Evolutionary conservation across 2,888 invertebrate species (phyloP).

Genomic region (Dione juno): DNA sequence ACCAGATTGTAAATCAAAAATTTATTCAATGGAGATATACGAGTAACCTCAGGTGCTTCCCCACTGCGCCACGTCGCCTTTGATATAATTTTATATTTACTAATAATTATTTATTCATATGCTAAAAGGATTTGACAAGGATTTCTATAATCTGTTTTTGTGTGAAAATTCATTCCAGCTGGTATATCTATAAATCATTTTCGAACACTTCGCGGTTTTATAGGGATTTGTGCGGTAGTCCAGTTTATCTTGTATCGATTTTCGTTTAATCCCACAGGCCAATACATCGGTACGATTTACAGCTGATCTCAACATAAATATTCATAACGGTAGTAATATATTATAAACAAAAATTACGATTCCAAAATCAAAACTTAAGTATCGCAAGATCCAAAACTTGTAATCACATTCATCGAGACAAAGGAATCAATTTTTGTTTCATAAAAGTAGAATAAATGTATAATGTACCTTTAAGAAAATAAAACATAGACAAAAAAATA

Average conservation of each 20-base stretch:
- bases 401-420: too few species aligned
- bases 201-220: conserved; percentile 76
- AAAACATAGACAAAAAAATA: too few species aligned
- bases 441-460: too few species aligned
- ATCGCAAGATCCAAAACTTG: too few species aligned
- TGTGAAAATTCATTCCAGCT: conserved; percentile 67
- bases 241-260: conserved; percentile 68
- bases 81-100: neutral
- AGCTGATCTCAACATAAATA: conserved; percentile 10
- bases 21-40: too few species aligned
- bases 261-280: conserved; percentile 51
- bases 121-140: conserved; percentile 64
- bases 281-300: conserved; percentile 20
- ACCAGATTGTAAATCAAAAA: too few species aligned
- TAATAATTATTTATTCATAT: conserved; percentile 7
- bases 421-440: too few species aligned
- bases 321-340: conserved; percentile 7
- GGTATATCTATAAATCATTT: conserved; percentile 76
- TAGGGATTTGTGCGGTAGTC: conserved; percentile 66
- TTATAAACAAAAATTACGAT: too few species aligned
- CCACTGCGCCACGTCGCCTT: too few species aligned
- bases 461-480: too few species aligned
- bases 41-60: too few species aligned
- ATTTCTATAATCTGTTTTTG: conserved; percentile 79
- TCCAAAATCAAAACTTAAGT: too few species aligned